Conservation (phyloP, 2,113 vertebrate species). For the Corythaeola cristata region DNA sequence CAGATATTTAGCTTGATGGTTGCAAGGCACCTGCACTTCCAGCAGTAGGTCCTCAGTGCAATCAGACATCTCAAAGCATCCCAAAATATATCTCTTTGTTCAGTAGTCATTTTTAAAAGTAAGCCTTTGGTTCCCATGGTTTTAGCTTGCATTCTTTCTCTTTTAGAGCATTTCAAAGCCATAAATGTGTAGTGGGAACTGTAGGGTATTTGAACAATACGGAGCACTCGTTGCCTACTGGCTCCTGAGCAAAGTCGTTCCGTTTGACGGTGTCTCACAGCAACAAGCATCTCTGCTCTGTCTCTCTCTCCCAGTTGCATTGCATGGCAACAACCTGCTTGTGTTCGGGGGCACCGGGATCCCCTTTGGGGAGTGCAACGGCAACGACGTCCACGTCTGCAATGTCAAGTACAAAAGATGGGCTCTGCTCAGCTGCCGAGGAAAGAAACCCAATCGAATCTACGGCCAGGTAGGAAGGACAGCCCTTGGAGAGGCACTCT, state of each 20-base stretch:
- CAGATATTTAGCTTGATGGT: not conserved
- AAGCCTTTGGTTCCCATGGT: conserved; percentile 28
- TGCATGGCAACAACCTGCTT: conserved; percentile 96
- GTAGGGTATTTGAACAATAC: not conserved
- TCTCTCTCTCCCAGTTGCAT: conserved; percentile 80
- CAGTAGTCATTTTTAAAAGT: not conserved
- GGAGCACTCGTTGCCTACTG: not conserved
- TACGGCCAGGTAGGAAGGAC: conserved; percentile 88
- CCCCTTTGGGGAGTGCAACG: conserved; percentile 96
- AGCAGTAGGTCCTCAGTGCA: not conserved
- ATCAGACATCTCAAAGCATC: not conserved
- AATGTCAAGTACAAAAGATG: conserved; percentile 96
- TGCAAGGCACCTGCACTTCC: not conserved
- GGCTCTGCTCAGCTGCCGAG: conserved; percentile 93
- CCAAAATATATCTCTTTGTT: conserved; percentile 15
- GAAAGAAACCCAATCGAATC: conserved; percentile 95
- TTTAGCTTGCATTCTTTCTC: not conserved
- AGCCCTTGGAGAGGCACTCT: accelerated
- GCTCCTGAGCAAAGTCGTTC: accelerated
- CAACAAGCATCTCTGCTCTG: not conserved
- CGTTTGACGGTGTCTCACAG: not conserved
- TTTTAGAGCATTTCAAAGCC: not conserved
- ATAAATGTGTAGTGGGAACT: accelerated
- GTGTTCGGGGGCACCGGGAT: conserved; percentile 97
- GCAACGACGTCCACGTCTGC: conserved; percentile 96